These are phyloP conservation scores for Carpatolechia fugitivella DNA, from an alignment of 2,888 invertebrate genomes.

Conservation along the genomic window DNA sequence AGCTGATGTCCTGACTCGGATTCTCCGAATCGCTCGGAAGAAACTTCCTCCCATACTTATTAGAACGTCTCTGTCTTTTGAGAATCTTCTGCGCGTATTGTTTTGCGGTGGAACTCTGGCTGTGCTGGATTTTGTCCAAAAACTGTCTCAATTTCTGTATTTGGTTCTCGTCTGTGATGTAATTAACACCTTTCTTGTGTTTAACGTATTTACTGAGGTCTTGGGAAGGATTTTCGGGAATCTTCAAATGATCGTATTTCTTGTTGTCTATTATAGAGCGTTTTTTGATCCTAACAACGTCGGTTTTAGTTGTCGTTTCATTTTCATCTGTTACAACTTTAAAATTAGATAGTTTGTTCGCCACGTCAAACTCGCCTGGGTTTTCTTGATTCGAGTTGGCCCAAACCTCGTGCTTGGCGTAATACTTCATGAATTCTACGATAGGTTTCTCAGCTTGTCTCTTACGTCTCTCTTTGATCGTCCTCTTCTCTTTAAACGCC, in stretches of 20 bases:
- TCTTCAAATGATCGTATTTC: constrained; percentile 13
- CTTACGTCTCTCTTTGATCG: neutral
- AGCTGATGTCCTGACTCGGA: constrained; percentile 52
- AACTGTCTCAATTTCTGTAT: constrained; percentile 31
- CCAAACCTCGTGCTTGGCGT: constrained; percentile 60
- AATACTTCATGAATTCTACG: constrained; percentile 48
- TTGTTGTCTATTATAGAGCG: constrained; percentile 9
- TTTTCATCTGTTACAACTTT: neutral
- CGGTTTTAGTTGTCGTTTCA: neutral
- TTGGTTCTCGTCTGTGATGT: constrained; percentile 28
- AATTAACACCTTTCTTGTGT: constrained; percentile 30
- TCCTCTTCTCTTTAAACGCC: neutral
- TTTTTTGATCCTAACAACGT: constrained; percentile 8
- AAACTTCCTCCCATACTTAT: constrained; percentile 32
- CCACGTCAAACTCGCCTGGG: constrained; percentile 32
- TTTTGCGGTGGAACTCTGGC: constrained; percentile 20
- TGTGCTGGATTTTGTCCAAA: constrained; percentile 33
- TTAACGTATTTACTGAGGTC: constrained; percentile 32
- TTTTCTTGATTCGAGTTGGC: constrained; percentile 36
- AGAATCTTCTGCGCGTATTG: constrained; percentile 24
- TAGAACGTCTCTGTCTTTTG: constrained; percentile 16
- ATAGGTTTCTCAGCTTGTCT: constrained; percentile 33
- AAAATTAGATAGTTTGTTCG: constrained; percentile 33
- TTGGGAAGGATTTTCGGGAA: constrained; percentile 36
- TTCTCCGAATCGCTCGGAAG: constrained; percentile 36